These are phyloP conservation scores for Enteromius thamalakanensis DNA, from an alignment of 2,797 vertebrate genomes.

Conservation along the genomic window DNA sequence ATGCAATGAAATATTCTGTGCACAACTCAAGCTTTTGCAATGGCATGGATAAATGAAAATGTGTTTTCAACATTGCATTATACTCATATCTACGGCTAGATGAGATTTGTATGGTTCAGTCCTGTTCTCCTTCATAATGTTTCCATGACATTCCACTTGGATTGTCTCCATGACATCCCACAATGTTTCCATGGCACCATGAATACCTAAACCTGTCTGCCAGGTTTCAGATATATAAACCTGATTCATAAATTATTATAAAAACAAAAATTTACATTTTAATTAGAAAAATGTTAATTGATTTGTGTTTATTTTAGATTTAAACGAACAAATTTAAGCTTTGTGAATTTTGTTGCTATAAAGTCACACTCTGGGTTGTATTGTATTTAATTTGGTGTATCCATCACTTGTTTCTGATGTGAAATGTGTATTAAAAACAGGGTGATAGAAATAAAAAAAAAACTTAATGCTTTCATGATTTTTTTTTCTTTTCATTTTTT, in stretches of 20 bases:
- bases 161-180: conserved; percentile 40
- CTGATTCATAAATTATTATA: conserved; percentile 12
- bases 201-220: conserved; percentile 32
- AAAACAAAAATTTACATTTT: too few species aligned
- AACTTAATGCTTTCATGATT: neutral
- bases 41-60: conserved; percentile 9
- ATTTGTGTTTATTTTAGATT: neutral
- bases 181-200: conserved; percentile 47
- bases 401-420: neutral
- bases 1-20: neutral
- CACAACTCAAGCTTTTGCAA: neutral
- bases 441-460: neutral
- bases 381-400: neutral
- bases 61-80: conserved; percentile 3
- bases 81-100: neutral
- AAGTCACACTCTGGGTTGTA: neutral
- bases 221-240: conserved; percentile 21
- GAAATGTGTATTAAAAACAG: neutral
- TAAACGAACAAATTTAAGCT: neutral
- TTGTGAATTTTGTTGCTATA: neutral
- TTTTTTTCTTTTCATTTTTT: too few species aligned
- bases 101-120: conserved; percentile 27
- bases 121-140: conserved; percentile 28
- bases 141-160: conserved; percentile 45
- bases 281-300: neutral